Evolutionary conservation across 2,888 invertebrate species (phyloP), one percentile per base, ranked within the genome.

Genomic region (Steinernema scapterisci): DNA sequence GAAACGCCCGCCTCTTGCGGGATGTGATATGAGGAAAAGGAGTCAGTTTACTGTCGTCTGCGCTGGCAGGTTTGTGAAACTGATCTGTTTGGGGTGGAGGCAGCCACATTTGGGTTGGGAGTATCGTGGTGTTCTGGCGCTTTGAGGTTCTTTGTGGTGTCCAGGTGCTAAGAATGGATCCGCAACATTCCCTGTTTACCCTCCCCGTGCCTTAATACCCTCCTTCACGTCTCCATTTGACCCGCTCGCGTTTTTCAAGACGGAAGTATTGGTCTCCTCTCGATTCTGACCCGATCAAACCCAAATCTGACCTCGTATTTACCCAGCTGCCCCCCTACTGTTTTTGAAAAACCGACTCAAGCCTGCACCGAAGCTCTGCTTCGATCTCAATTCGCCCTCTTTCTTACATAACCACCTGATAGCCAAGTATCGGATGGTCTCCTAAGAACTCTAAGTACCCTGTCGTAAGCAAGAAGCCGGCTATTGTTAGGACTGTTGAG

Each of bases 21-120:
- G 63, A 27, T 63, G 31, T 63, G 63, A 63, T 63, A 63, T 31
- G 63, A 63, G 63, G 63, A 63, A 63, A 63, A 25, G n/a, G 63
- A 27, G 63, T 31, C 38, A 38, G 38, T 38, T 38, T 38, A 38
- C 38, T 38, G n/a, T 9, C 38, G 38, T 3, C 9, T 3, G 38
- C 3, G 38, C 3, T 38, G 38, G 5, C 3, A 38, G 38, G 38
- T 38, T 38, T 38, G 38, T 38, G 38, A 38, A 38, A 38, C 38
- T 38, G 9, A 38, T 38, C 38, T 38, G 5, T 38, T 38, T 38
- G 38, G 38, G 5, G 38, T 38, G n/a, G n/a, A n/a, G n/a, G n/a
- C 9, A 38, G 38, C 38, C 38, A 3, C 38, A 6, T 6, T 3
- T 38, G 38, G 38, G 38, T 9, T 38, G 38, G n/a, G n/a, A n/a